Evolutionary conservation across 2,888 invertebrate genomes (phyloP).

Genomic region (Yponomeuta cagnagella): DNA sequence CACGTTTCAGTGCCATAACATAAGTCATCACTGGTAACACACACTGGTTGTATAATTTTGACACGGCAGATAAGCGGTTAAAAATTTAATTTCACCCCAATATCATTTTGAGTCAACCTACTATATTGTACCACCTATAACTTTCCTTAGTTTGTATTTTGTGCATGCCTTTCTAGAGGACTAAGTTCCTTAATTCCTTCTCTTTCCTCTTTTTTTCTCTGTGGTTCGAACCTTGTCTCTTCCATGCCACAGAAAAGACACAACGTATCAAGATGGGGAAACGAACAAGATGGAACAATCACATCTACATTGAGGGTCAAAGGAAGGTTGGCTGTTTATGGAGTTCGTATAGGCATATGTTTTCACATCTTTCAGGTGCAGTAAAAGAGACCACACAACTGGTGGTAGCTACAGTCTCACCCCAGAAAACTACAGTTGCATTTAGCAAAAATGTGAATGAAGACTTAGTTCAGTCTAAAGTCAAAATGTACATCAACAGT

Average conservation of each 20-base stretch:
- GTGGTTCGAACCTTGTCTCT: conserved; percentile 86
- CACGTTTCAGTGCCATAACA: too few relatives aligned
- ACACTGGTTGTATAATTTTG: too few relatives aligned
- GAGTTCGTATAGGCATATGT: too few relatives aligned
- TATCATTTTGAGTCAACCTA: too few relatives aligned
- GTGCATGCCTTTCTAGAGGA: conserved; percentile 84
- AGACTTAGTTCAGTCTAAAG: conserved; percentile 37
- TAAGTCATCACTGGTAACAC: too few relatives aligned
- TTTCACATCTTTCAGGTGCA: conserved; percentile 39
- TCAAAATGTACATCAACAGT: conserved; percentile 42
- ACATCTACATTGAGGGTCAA: not conserved
- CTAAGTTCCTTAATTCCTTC: conserved; percentile 83
- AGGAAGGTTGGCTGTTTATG: too few relatives aligned
- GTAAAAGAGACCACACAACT: conserved; percentile 56
- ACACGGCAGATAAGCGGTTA: too few relatives aligned
- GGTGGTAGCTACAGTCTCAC: conserved; percentile 49
- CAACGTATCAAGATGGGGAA: not conserved
- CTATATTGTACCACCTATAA: not conserved
- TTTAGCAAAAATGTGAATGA: conserved; percentile 52
- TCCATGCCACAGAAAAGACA: not conserved
- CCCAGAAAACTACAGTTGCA: conserved; percentile 49
- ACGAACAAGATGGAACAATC: not conserved
- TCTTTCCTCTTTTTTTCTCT: conserved; percentile 92
- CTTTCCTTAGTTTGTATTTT: conserved; percentile 82
- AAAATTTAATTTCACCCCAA: too few relatives aligned